Evolutionary conservation across 2,113 vertebrate species (phyloP), one percentile per base, ranked within the genome.

Genomic region (Antechinus stuartii): DNA sequence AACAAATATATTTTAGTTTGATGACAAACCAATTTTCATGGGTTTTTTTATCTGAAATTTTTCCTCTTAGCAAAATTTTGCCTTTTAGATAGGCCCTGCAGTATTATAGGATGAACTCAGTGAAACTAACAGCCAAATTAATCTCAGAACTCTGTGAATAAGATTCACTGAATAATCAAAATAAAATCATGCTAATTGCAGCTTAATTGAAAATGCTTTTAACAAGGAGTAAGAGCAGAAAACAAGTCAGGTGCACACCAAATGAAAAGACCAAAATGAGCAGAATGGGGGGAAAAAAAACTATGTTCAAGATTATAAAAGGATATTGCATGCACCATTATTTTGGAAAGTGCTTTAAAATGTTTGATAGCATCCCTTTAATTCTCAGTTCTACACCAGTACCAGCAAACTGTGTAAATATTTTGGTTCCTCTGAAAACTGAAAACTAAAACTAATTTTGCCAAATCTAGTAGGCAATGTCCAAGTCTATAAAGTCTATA

Each of bases 1-100:
- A 56, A 91, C 47, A 89, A 24, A 54, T 0, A 16, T 50, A 35
- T 93, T 92, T 96, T 47, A 93, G 93, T 84, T 42, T 84, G 35
- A 42, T n/a, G 42, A 2, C 68, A 84, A n/a, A 94, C 8, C 54
- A 55, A 93, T 94, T 54, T 84, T 89, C 25, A 23, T n/a, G 54
- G 54, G 90, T 35, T 49, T 93, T 76, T 95, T 95, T 50, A 92
- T 46, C 52, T 61, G 8, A 52, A 50, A 90, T 11, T 90, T 90
- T 90, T 49, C 90, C 27, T 49, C 25, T 23, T 90, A 50, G 14
- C 47, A 90, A 90, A 90, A 90, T 90, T 90, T 52, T 52, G 50
- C 50, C 50, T 52, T n/a, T 92, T 23, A 57, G 47, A 84, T 90
- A 89, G 46, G 8, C 68, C 90, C 56, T 52, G 47, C 49, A 54